Evolutionary conservation across 2,113 vertebrate genomes (phyloP), one percentile per base, ranked within the genome.

Genomic region (Notothenia rossii): DNA sequence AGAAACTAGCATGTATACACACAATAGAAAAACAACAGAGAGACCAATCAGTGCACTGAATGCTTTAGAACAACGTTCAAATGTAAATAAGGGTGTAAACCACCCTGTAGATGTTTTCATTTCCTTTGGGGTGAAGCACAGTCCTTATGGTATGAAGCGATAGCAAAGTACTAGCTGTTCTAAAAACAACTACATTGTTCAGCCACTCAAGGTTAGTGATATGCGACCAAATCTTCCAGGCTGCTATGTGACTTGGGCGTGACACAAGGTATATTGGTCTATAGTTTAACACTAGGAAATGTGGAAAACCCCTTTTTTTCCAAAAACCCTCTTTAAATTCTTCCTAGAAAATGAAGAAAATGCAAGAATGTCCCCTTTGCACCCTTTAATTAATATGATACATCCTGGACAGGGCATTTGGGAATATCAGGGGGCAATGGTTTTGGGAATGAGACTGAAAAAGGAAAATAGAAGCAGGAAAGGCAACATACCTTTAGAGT

Each of bases 391-490:
- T 88, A 82, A 89, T 83, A 59, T 68, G 83, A 86, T 84, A 87
- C 91, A 92, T 93, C 90, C 90, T 92, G 88, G 62, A 86, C 54
- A 60, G 81, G 88, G 75, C 69, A 0, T 77, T 84, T 77, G 88
- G 89, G 89, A 91, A 93, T 93, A 84, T 72, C 58, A 63, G 51
- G 50, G 74, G 71, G 49, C 79, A 48, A 20, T 66, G 61, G 68
- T 63, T 91, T 89, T 87, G 86, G 81, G 82, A 91, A 86, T 83
- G 62, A 82, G 63, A 66, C 79, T 71, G 51, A 68, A 80, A 71
- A 75, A 71, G 58, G 40, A 78, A 86, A 82, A 86, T 49, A 85
- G 72, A 74, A 84, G 61, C 75, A 84, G 79, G 77, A 90, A 89
- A 90, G 84, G 74, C 58, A 17, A 2, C 13, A 0, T 51, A 33